phyloP scores from a whole-genome alignment of 2,888 invertebrate genomes.

The Drosophila paramelanica region DNA sequence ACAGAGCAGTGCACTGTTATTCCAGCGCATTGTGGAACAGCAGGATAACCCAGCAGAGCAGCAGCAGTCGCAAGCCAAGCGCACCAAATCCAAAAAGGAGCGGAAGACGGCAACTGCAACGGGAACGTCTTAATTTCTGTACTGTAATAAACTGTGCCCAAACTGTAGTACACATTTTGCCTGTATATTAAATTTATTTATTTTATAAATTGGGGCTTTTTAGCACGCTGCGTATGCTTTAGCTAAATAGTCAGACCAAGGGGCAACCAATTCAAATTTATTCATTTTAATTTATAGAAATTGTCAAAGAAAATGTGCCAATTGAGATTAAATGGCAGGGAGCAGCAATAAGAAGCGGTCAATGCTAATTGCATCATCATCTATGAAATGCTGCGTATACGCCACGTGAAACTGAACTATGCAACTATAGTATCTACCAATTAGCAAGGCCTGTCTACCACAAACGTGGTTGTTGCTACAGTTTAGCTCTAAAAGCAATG shows the following conservation, averaged over 20 bases:
- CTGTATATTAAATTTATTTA: constrained; percentile 35
- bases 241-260: constrained; percentile 52
- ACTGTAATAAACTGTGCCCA: constrained; percentile 64
- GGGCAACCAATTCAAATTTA: no score
- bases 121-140: constrained; percentile 47
- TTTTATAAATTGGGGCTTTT: constrained; percentile 62
- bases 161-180: constrained; percentile 31
- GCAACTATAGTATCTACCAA: no score
- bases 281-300: no score
- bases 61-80: constrained; percentile 40
- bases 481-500: no score
- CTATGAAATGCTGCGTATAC: no score
- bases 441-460: no score
- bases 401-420: no score
- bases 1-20: constrained; percentile 76
- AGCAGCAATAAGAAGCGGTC: no score
- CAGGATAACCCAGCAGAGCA: constrained; percentile 30
- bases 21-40: constrained; percentile 79
- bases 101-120: constrained; percentile 40
- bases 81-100: constrained; percentile 61
- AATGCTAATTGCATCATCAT: no score
- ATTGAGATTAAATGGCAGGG: no score
- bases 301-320: no score
- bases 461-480: no score
- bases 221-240: constrained; percentile 53